A percentile compares a stretch with the other conserved stretches of the same genome.
Evolutionary conservation across 2,113 vertebrate genomes (phyloP).

Genomic region (Marcusenius ussheri): DNA sequence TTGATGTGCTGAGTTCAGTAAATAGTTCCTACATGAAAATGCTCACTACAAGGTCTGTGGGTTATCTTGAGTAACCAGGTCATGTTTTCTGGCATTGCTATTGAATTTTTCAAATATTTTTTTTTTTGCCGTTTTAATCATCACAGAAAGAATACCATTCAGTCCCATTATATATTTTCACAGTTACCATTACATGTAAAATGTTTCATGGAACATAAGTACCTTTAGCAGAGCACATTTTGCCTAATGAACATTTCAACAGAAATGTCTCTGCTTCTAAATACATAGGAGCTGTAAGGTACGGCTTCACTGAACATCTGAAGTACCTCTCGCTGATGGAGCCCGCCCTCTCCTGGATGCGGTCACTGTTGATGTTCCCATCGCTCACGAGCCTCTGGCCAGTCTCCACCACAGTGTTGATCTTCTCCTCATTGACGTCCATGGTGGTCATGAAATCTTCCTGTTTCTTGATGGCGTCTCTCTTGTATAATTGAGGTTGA

Average conservation of each 20-base stretch:
- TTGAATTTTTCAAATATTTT: too few relatives aligned
- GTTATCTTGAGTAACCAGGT: too few relatives aligned
- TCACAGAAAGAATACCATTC: too few relatives aligned
- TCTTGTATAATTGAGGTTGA: too few relatives aligned
- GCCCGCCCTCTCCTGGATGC: conserved; percentile 93
- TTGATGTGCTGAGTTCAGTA: too few relatives aligned
- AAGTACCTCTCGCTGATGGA: conserved; percentile 88
- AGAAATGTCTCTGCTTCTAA: neutral
- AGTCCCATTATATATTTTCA: neutral
- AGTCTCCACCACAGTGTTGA: conserved; percentile 83
- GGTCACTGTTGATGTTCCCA: conserved; percentile 86
- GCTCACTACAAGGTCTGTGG: too few relatives aligned
- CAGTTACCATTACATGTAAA: neutral
- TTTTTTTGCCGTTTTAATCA: too few relatives aligned
- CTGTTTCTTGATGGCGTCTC: conserved; percentile 94
- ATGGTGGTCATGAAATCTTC: conserved; percentile 99
- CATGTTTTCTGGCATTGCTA: too few relatives aligned
- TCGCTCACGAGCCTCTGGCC: conserved; percentile 86
- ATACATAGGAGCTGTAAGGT: neutral
- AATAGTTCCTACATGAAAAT: too few relatives aligned
- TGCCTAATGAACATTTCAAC: neutral
- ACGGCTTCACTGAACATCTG: too few relatives aligned
- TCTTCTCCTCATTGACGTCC: conserved; percentile 98
- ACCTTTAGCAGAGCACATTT: neutral
- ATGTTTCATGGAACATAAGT: neutral